Percentiles rank a stretch among this genome's conserved stretches.
Evolutionary conservation across 2,797 vertebrate species (phyloP).

Genomic region (Lagocephalus sceleratus): DNA sequence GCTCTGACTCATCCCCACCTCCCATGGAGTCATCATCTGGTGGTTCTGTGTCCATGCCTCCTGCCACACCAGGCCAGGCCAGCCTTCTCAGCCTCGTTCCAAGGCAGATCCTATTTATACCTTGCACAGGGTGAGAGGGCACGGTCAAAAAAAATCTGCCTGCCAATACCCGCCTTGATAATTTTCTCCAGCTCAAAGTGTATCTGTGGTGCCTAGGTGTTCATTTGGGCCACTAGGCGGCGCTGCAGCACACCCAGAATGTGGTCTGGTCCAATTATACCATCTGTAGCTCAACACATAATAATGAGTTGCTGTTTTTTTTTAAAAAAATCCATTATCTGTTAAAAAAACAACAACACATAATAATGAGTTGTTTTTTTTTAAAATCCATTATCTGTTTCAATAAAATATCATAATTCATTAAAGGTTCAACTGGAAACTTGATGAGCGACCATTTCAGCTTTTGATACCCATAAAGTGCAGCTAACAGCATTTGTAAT

Average conservation of each 20-base stretch:
- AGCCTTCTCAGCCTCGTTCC: slow-evolving; percentile 35
- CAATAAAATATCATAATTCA: neutral
- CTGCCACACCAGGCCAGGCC: slow-evolving; percentile 52
- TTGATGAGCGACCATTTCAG: slow-evolving; percentile 1
- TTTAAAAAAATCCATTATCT: neutral
- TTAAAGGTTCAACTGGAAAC: neutral
- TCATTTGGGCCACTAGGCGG: slow-evolving; percentile 45
- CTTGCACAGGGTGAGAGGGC: slow-evolving; percentile 24
- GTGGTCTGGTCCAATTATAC: too few relatives aligned
- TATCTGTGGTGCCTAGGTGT: slow-evolving; percentile 1
- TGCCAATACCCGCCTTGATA: slow-evolving; percentile 3
- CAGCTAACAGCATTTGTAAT: slow-evolving; percentile 8
- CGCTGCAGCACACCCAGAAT: slow-evolving; percentile 5
- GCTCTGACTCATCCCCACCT: slow-evolving; percentile 39
- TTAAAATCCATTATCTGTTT: neutral
- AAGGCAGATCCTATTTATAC: slow-evolving; percentile 35
- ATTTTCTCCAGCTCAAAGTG: neutral
- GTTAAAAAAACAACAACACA: neutral
- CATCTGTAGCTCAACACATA: too few relatives aligned
- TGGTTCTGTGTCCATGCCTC: slow-evolving; percentile 46
- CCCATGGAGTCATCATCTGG: slow-evolving; percentile 62
- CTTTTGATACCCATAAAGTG: slow-evolving; percentile 9
- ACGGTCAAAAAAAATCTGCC: slow-evolving; percentile 1
- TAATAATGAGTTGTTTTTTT: neutral
- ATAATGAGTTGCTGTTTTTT: neutral